Base-by-base conservation (phyloP, 2,888 invertebrate genomes). In the Pristionchus exspectatus region DNA sequence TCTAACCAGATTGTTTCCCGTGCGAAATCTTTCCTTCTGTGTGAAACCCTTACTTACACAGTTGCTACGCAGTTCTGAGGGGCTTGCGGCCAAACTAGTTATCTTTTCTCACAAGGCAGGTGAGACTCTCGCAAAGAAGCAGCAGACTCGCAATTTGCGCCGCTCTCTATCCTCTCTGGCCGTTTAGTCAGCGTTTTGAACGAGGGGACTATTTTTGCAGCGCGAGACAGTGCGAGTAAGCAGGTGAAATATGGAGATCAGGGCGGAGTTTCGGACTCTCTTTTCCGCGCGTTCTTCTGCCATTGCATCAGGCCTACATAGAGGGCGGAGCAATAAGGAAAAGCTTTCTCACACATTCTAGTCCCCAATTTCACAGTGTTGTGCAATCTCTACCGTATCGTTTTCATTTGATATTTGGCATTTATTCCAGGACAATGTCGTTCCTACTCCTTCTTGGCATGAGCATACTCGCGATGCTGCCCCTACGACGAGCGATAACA, bases 11-110 rank as follows among this genome's bases (percentile, higher is more conserved):
- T 59, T 59, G 59, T 59, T 21, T 59, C 59, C 18, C 21, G 59
- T 59, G 59, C 24, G 59, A 59, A 59, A 59, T 24, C 59, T 59
- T 59, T 24, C 18, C 59, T 59, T 59, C 44, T 50, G 44, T 50
- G 59, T 59, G 59, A 59, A 59, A 59, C 59, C 16, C 21, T 59
- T 24, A 16, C 59, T 59, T 59, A 59, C 59, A 21, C 59, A 18
- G 24, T 59, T 18, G 21, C 24, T 59, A 59, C 59, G 59, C 59
- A 59, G 24, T 59, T 59, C 12, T 59, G 21, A 24, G 30, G 30
- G 9, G 27, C 69, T 10, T 30, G 69, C 27, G 69, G 69, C 69
- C 69, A 72, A 72, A 72, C 69, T 72, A 72, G 69, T 27, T 72
- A 63, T 63, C 63, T 24, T n/a, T 63, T 63, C 63, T 24, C 24